Evolutionary conservation across 2,888 invertebrate genomes (phyloP).

Genomic region (Andrena praecox): DNA sequence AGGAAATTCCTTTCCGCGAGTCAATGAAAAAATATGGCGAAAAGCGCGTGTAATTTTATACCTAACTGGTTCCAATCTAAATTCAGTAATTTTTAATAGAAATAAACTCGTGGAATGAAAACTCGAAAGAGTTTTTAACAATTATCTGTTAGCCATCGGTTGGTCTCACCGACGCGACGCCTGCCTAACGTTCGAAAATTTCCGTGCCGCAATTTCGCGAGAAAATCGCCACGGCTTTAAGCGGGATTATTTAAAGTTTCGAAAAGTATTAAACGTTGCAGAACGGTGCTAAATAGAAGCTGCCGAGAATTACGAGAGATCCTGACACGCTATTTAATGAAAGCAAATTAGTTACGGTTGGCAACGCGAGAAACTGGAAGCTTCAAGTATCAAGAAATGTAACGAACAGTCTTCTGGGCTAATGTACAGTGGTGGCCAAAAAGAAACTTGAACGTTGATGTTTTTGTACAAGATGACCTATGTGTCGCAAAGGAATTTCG

Average conservation of each 20-base stretch:
- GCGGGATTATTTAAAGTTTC: not conserved
- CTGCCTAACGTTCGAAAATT: not conserved
- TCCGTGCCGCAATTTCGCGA: not conserved
- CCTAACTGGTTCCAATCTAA: too few species aligned
- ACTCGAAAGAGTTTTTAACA: not conserved
- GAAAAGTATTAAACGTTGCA: not conserved
- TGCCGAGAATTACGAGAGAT: slow-evolving; percentile 3
- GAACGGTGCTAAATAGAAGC: not conserved
- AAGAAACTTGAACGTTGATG: too few species aligned
- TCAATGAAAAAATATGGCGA: too few species aligned
- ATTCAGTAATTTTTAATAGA: too few species aligned
- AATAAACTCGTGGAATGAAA: not conserved
- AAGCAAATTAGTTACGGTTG: not conserved
- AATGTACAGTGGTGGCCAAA: too few species aligned
- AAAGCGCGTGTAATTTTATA: too few species aligned
- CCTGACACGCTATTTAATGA: slow-evolving; percentile 13
- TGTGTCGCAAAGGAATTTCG: not conserved
- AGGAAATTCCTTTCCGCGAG: not conserved
- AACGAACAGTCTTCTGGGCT: too few species aligned
- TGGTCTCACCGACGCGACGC: not conserved
- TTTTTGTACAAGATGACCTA: too few species aligned
- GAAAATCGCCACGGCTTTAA: not conserved
- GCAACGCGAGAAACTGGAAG: not conserved
- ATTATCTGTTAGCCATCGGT: not conserved
- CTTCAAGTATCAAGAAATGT: too few species aligned